Base-by-base conservation (phyloP, 1,140 invertebrate genomes). In the Dreissena polymorpha region DNA sequence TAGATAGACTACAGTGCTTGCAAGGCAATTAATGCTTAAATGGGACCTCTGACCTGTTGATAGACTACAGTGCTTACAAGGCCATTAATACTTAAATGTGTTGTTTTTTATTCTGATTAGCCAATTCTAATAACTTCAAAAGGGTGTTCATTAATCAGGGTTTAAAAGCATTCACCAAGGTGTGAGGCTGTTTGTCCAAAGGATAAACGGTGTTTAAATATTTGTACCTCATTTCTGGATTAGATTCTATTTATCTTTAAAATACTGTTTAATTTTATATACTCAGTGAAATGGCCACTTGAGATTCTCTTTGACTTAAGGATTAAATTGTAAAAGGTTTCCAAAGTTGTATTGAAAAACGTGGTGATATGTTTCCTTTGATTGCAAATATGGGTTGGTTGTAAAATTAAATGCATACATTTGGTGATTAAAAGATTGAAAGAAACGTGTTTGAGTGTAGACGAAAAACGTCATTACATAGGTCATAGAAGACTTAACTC, bases 241-340 rank as follows among this genome's bases (percentile, higher is more conserved):
- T 78, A 78, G 67, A 68, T 78, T 68, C 63, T 23, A 78, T 78
- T 78, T 78, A 78, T 78, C 75, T 68, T 16, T 68, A 49, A 78
- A 67, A 69, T 12, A 14, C 12, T 55, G 53, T 55, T 55, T 55
- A 18, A 55, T 55, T 55, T 55, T 55, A 18, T 18, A 55, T 55
- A 12, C 53, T 55, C 18, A n/a, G n/a, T 18, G 18, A 55, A 18
- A 12, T 55, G 12, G 53, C 53, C 53, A 55, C 53, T 55, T 55
- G 53, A 55, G 18, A 12, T 55, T 55, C 18, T 55, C 18, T 12
- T 55, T 55, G 12, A 55, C 12, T 55, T 18, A 55, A 55, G 75
- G 74, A 65, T 67, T 78, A 50, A 78, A 67, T n/a, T 13, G 13
- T 14, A 53, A 77, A 53, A 65, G 75, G 67, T 78, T 78, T 65